Base-by-base conservation (phyloP, 1,140 invertebrate genomes). In the Cotesia glomerata region DNA sequence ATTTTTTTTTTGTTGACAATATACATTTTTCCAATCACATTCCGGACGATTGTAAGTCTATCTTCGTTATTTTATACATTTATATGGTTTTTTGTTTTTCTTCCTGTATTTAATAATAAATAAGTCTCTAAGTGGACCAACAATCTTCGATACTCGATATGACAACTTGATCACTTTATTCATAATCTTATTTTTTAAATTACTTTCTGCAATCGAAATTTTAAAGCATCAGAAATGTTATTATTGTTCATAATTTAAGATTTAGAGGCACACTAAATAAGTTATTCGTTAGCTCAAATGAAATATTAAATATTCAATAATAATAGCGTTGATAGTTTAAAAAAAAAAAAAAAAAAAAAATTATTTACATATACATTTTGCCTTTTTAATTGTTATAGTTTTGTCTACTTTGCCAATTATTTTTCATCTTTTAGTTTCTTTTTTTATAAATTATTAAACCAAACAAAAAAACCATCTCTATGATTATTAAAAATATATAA, bases 11-110 rank as follows among this genome's bases (percentile, higher is more conserved):
- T 26, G 18, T 26, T 26, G 7, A 39, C 11, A 39, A 39, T 39
- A 39, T 39, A 76, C 76, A 78, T 72, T 74, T 75, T 75, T 78
- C 77, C 64, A 80, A 80, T 69, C 76, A 75, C 58, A 69, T 73
- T 76, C 59, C 71, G 69, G 70, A 75, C 68, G 58, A 61, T 73
- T 52, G 68, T 32, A 64, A 34, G 68, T 9, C 45, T 71, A 14
- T 45, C 7, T 74, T 72, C 34, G 70, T 54, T 63, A 72, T 62
- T 70, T 69, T 45, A 14, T 39, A 32, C 34, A 34, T 69, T 35
- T 64, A n/a, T 26, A 26, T 26, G 2, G 18, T 16, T 63, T 63
- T 13, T 7, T 65, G n/a, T 58, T 64, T 36, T 34, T 58, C 5
- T 35, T 61, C 9, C 8, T 52, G 11, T 18, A 39, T 36, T 65